A percentile compares a stretch with the other conserved stretches of the same genome.
These are phyloP conservation scores for Poecile montanus DNA, from an alignment of 2,797 vertebrate species.

Conservation along the genomic window DNA sequence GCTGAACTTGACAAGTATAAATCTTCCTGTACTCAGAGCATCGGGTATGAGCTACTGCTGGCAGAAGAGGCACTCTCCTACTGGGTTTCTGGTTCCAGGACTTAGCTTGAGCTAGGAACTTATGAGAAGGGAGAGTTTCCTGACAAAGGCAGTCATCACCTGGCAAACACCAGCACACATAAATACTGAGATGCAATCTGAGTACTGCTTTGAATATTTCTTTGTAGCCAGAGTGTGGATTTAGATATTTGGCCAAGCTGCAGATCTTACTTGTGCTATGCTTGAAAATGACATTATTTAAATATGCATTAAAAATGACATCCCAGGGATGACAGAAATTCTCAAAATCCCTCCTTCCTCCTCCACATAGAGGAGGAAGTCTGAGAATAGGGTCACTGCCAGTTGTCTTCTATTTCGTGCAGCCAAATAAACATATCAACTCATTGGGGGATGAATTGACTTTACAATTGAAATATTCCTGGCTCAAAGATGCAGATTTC, in stretches of 20 bases:
- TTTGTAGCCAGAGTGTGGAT: neutral
- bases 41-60: fast-evolving
- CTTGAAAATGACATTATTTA: neutral
- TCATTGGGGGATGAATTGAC: neutral
- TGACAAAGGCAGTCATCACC: neutral
- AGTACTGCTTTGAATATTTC: neutral
- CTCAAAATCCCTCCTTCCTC: neutral
- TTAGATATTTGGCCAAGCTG: neutral
- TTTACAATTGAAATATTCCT: neutral
- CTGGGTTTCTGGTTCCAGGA: neutral
- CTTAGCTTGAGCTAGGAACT: neutral
- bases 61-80: neutral
- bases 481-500: neutral
- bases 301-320: no score
- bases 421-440: neutral
- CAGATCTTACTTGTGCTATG: neutral
- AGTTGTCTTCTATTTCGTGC: neutral
- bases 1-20: neutral
- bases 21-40: neutral
- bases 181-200: neutral
- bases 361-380: neutral
- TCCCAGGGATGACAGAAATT: neutral
- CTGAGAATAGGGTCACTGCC: neutral
- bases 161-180: neutral
- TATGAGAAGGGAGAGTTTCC: neutral